Base-by-base conservation (phyloP, 2,113 vertebrate genomes). In the Noctilio leporinus region DNA sequence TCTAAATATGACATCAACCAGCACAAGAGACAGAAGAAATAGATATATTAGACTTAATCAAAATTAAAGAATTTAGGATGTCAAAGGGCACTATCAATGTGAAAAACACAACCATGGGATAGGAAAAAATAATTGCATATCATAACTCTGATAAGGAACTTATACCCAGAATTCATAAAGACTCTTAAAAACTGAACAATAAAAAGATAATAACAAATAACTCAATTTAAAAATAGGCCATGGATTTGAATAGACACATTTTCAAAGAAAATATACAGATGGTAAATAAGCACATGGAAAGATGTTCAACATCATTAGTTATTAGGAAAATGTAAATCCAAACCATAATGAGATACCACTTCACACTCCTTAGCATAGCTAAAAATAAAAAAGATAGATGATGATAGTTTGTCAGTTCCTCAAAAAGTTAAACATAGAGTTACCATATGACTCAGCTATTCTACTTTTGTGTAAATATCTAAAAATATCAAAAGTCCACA, bases 331-430 rank as follows among this genome's bases (percentile, higher is more conserved):
- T 55, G 40, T 5, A 86, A 95, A 73, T 82, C 14, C 91, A 94
- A 93, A 82, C 19, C 35, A 72, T 33, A 64, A 26, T 30, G 11
- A 78, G 7, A 87, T 82, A 70, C 22, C 24, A 86, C 38, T 62
- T 93, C 75, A 82, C 43, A 95, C 22, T 38, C 40, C 80, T n/a
- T 35, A 65, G 22, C 38, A 93, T 43, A 30, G 40, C 38, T 82
- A 95, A 94, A 93, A 88, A 82, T 43, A 75, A 93, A 90, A 88
- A 83, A 94, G 49, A 35, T 19, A 94, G 73, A 69, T 17, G 62
- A 73, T 81, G 88, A 81, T 38, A 64, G 19, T 43, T 81, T 33
- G 49, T 8, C 43, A 86, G 16, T 53, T 94, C 57, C n/a, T 92
- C 22, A 73, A 77, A 93, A 93, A 78, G 80, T 88, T 94, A 93